phyloP scores from a whole-genome alignment of 1,140 invertebrate genomes.

The Pteromalus puparum region DNA sequence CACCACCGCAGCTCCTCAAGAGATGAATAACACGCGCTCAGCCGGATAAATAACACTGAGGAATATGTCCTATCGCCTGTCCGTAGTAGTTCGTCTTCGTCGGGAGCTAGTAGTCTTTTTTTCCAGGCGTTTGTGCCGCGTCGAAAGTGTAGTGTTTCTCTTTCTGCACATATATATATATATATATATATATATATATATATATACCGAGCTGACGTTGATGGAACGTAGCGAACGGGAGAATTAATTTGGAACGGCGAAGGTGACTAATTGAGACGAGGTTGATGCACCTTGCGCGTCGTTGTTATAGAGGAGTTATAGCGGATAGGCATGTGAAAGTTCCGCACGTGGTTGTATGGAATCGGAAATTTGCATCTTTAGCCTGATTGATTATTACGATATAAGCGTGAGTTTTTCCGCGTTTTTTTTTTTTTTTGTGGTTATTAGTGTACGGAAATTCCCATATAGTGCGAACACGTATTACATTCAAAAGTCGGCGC shows the following conservation, averaged over 20 bases:
- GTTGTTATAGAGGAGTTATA: not conserved
- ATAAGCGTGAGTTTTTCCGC: too few relatives aligned
- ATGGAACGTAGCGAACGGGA: too few relatives aligned
- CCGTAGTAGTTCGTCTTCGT: not conserved
- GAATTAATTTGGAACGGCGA: too few relatives aligned
- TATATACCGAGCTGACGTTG: too few relatives aligned
- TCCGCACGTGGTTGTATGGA: not conserved
- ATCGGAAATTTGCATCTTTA: too few relatives aligned
- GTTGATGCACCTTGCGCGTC: not conserved
- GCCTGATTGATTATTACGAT: too few relatives aligned
- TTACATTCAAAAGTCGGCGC: too few relatives aligned
- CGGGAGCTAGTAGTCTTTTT: not conserved
- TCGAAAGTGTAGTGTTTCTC: not conserved
- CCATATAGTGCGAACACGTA: too few relatives aligned
- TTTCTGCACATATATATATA: too few relatives aligned
- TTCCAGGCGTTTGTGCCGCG: not conserved
- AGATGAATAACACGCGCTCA: not conserved
- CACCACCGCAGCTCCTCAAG: not conserved
- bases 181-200: too few relatives aligned
- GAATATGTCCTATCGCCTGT: not conserved
- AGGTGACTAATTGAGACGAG: not conserved
- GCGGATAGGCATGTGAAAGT: not conserved
- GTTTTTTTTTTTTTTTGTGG: too few relatives aligned
- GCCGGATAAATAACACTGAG: not conserved
- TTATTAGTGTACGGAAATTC: too few relatives aligned